Evolutionary conservation across 2,888 invertebrate species (phyloP), one percentile per base, ranked within the genome.

Genomic region (Lissonota sp.): DNA sequence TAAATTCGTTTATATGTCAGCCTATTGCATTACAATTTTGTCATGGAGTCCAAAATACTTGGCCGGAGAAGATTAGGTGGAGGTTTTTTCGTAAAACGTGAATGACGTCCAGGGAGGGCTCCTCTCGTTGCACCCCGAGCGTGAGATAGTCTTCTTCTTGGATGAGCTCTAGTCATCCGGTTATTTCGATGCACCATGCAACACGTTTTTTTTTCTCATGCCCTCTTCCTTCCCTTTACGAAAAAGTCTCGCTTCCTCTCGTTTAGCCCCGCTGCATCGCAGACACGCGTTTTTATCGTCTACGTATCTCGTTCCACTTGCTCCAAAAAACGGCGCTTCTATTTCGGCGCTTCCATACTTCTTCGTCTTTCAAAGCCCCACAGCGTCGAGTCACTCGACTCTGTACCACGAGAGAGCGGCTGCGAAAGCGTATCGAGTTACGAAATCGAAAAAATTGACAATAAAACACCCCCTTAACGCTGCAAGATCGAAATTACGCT

Each of bases 121-220:
- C 26, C 26, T 3, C 60, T 66, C 70, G n/a, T 57, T 76, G 74
- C 77, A 40, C 67, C 78, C 63, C 73, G 62, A 81, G 79, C 80
- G 82, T 81, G 84, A 83, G 80, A 85, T 78, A 80, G 80, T 79
- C 83, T 81, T 83, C 83, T 82, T 86, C 84, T 89, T 88, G 88
- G 88, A 86, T 83, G 83, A 64, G 83, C 83, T 87, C 87, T 86
- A 89, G 86, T 85, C 84, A 83, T 82, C 77, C 77, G 83, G 85
- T 87, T 87, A 88, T 87, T 88, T 88, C 87, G 85, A 87, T 85
- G 86, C 86, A 85, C 80, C 84, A 71, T 39, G 62, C 53, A 42
- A 53, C 53, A 8, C 44, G 37, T 63, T 46, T 44, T 53, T 53
- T 55, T 55, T 6, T 67, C 67, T 63, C 63, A 46, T n/a, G n/a